phyloP scores from a whole-genome alignment of 1,140 invertebrate genomes.

The Pachypeltis micranthus region DNA sequence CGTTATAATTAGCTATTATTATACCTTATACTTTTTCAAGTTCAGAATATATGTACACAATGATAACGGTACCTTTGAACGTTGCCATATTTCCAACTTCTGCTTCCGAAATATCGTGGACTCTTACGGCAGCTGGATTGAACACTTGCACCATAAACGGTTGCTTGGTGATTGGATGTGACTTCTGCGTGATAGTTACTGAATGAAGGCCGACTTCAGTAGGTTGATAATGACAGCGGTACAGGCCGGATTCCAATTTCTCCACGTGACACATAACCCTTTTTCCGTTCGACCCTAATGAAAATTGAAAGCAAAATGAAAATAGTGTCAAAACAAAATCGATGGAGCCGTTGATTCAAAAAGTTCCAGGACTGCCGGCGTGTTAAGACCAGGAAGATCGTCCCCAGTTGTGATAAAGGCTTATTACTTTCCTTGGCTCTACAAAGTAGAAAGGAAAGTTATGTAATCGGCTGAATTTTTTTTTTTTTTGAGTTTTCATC shows the following conservation, averaged over 20 bases:
- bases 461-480: too few relatives aligned
- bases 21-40: background rate
- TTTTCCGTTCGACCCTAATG: slow-evolving; percentile 45
- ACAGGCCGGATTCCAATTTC: slow-evolving; percentile 39
- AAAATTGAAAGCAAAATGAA: too few relatives aligned
- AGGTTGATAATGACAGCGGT: slow-evolving; percentile 44
- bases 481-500: too few relatives aligned
- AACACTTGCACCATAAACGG: slow-evolving; percentile 67
- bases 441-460: too few relatives aligned
- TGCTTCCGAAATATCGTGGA: slow-evolving; percentile 65
- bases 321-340: too few relatives aligned
- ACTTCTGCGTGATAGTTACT: slow-evolving; percentile 42
- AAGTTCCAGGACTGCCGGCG: too few relatives aligned
- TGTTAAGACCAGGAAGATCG: too few relatives aligned
- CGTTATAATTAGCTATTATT: too few relatives aligned
- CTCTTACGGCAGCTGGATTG: slow-evolving; percentile 67
- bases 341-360: too few relatives aligned
- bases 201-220: slow-evolving; percentile 49
- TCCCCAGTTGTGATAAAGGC: too few relatives aligned
- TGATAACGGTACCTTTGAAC: slow-evolving; percentile 47
- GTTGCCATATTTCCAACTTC: slow-evolving; percentile 70
- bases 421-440: too few relatives aligned
- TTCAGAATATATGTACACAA: background rate
- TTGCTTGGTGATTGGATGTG: slow-evolving; percentile 44
- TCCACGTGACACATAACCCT: slow-evolving; percentile 40